Evolutionary conservation across 1,140 invertebrate genomes (phyloP), one percentile per base, ranked within the genome.

Genomic region (Leptinotarsa lineolata): DNA sequence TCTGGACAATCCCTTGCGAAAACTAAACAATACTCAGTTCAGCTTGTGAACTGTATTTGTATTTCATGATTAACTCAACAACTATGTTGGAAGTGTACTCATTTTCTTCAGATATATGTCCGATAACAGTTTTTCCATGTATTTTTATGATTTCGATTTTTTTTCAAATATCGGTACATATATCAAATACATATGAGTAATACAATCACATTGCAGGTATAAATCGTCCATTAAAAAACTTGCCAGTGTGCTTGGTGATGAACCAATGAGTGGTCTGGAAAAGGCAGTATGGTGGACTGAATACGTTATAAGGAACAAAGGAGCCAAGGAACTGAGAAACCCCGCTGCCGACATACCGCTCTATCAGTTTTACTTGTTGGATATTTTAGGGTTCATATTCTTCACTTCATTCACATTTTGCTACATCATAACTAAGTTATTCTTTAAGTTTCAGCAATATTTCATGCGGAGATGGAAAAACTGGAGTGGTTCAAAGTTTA

Each of bases 251-350:
- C 22, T 60, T 16, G 12, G 20, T n/a, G 87, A 88, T 58, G 79
- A 83, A 77, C 85, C 82, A 0, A 77, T 82, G 60, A 74, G 81
- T 46, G 63, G 77, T 2, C 68, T 87, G 46, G 76, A 88, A 2
- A 77, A 79, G 24, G 81, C 84, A 0, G 78, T 85, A 21, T 88
- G 83, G 82, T 89, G 88, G 88, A 86, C 82, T 4, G 88, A 89
- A 74, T 88, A 86, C 77, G 83, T 88, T 5, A 80, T 89, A 22
- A 79, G 86, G 24, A 81, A 88, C 67, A 84, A 85, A 44, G 86
- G 85, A 13, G 83, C 83, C 2, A 69, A 81, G 18, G 85, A 87
- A 78, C 76, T 88, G 24, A 79, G 78, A 58, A 83, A 76, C 46
- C 79, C 72, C 20, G 79, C 74, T 15, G 58, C 72, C 8, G 77